Conservation (phyloP, 53 echinoderm and acorn worm species). For the Henricia sp. region DNA sequence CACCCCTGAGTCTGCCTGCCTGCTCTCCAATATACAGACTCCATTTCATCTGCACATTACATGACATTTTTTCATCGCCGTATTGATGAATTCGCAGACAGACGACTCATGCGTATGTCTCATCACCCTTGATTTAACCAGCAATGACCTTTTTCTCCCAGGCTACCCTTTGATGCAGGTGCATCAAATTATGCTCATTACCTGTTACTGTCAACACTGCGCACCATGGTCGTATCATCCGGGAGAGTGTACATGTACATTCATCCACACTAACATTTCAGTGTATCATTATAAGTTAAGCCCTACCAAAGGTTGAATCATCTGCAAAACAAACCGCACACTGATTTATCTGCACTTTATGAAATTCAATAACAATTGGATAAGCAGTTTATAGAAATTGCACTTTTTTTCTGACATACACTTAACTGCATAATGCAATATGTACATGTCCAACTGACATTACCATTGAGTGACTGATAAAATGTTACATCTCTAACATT, state of each 20-base stretch:
- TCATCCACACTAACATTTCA: not conserved
- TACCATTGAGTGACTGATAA: not conserved
- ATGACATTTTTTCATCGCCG: slow-evolving; percentile 5
- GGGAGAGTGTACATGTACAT: no score
- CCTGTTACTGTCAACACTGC: slow-evolving; percentile 2
- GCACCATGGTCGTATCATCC: no score
- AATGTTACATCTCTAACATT: not conserved
- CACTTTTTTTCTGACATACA: slow-evolving; percentile 5
- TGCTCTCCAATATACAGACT: no score
- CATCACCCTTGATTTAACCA: slow-evolving; percentile 26
- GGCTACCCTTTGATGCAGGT: not conserved
- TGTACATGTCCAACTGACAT: not conserved
- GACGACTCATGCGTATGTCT: slow-evolving; percentile 23
- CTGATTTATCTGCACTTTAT: not conserved
- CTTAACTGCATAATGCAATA: no score
- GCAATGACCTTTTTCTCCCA: slow-evolving; percentile 1
- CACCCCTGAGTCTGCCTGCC: no score
- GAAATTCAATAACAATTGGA: slow-evolving; percentile 7
- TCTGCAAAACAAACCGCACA: not conserved
- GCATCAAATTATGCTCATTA: slow-evolving; percentile 39
- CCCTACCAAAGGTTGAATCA: not conserved
- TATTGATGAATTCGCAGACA: slow-evolving; percentile 19
- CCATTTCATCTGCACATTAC: slow-evolving; percentile 1
- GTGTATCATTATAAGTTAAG: not conserved
- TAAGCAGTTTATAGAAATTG: slow-evolving; percentile 6